Evolutionary conservation across 2,113 vertebrate genomes (phyloP).

Genomic region (Grammomys surdaster): DNA sequence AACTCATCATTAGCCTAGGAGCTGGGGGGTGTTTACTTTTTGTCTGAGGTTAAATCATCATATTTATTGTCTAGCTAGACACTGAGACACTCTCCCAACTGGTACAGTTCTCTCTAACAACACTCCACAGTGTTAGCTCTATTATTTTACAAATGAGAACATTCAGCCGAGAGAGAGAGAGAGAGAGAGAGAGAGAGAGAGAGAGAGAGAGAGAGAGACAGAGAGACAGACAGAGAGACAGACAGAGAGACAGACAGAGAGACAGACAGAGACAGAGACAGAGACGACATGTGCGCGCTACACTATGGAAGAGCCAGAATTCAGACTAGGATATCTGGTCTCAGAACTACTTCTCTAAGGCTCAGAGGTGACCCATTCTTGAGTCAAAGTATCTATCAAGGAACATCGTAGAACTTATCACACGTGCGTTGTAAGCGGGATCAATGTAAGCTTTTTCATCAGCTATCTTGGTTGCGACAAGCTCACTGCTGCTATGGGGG

Average conservation of each 20-base stretch:
- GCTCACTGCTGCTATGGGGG: background rate
- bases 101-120: background rate
- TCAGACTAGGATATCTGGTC: background rate
- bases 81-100: background rate
- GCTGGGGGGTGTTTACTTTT: background rate
- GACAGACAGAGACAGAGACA: background rate
- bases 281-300: rapidly evolving
- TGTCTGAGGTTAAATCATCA: background rate
- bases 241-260: too few relatives aligned
- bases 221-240: background rate
- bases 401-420: background rate
- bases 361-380: background rate
- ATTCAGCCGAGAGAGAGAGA: background rate
- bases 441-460: background rate
- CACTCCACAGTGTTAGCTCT: background rate
- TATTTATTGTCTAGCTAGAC: background rate
- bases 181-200: too few relatives aligned
- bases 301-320: background rate
- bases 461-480: background rate
- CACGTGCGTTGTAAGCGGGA: too few relatives aligned
- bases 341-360: background rate
- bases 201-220: background rate
- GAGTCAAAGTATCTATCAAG: background rate
- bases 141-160: background rate
- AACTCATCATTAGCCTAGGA: background rate